Evolutionary conservation across 2,888 invertebrate genomes (phyloP).

Genomic region (Plagodis dolabraria): DNA sequence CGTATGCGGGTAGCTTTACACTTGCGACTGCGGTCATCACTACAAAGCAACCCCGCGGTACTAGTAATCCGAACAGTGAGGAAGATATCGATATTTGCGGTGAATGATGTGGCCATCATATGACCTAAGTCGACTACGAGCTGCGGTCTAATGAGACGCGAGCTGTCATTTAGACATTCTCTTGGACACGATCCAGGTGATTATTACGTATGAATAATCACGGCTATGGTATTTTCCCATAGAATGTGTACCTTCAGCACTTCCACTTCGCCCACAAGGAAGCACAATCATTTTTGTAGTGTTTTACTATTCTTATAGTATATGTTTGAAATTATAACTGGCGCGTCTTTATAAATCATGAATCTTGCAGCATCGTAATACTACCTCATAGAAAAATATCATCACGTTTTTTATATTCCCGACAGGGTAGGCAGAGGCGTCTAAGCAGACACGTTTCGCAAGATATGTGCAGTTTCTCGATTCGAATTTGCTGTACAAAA

Average conservation of each 20-base stretch:
- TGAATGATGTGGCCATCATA: constrained; percentile 67
- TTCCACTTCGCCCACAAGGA: constrained; percentile 4
- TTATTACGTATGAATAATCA: constrained; percentile 48
- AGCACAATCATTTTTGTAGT: neutral
- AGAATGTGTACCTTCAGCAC: constrained; percentile 29
- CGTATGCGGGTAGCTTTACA: constrained; percentile 75
- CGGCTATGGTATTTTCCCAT: constrained; percentile 35
- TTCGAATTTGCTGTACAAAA: too few species aligned
- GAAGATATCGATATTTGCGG: constrained; percentile 81
- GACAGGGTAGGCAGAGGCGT: too few species aligned
- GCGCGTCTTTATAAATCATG: neutral
- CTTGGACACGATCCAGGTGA: constrained; percentile 73
- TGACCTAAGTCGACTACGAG: constrained; percentile 55
- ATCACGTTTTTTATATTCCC: too few species aligned
- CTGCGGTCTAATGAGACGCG: constrained; percentile 41
- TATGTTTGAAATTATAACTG: constrained; percentile 1
- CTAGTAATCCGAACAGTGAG: constrained; percentile 74
- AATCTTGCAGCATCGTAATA: too few species aligned
- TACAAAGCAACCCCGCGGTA: constrained; percentile 64
- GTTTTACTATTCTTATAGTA: neutral
- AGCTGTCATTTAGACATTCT: constrained; percentile 64
- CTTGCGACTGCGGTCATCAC: constrained; percentile 76
- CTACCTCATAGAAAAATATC: too few species aligned
- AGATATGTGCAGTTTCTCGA: too few species aligned
- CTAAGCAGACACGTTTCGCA: too few species aligned